Evolutionary conservation across 2,113 vertebrate species (phyloP), one percentile per base, ranked within the genome.

Genomic region (Gavialis gangeticus): DNA sequence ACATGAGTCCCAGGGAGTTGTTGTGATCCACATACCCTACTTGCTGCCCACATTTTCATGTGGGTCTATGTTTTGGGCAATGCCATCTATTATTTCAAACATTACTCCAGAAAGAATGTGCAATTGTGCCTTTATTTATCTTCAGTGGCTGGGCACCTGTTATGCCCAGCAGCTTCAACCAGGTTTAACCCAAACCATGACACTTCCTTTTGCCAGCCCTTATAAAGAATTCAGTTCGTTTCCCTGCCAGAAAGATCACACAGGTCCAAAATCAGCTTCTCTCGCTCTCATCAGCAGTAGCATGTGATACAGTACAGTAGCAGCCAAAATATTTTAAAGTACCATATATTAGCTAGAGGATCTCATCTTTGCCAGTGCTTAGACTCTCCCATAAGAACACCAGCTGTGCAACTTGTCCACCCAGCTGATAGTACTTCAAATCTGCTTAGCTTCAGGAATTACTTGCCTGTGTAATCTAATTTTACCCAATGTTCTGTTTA

Each of bases 361-460:
- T 73, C 62, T 90, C 75, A 28, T 69, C 93, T 82, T 80, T 91
- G 79, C 69, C 81, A 82, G 54, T 18, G 37, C 82, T 89, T 25
- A 10, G 60, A 93, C 27, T 30, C 92, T 81, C 93, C 60, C 24
- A 11, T 15, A 94, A 95, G 96, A 95, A 90, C 94, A 77, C 54
- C 93, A 94, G 96, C 93, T 95, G 94, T 86, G 88, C 88, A 88
- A 4, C 91, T 97, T 93, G 95, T 95, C 95, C 97, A 95, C 71
- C 95, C 95, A 97, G 94, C 96, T 97, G 97, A 97, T 77, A 79
- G 91, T 66, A 89, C 96, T 97, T 97, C 93, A 97, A 89, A 97
- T 96, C 88, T 96, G 97, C 97, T 97, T 97, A 97, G 93, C 92
- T 96, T 75, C 93, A 95, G 80, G 96, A 97, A 96, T 96, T 96